These are phyloP conservation scores for Colletes latitarsis DNA, from an alignment of 1,140 invertebrate species.

Conservation along the genomic window DNA sequence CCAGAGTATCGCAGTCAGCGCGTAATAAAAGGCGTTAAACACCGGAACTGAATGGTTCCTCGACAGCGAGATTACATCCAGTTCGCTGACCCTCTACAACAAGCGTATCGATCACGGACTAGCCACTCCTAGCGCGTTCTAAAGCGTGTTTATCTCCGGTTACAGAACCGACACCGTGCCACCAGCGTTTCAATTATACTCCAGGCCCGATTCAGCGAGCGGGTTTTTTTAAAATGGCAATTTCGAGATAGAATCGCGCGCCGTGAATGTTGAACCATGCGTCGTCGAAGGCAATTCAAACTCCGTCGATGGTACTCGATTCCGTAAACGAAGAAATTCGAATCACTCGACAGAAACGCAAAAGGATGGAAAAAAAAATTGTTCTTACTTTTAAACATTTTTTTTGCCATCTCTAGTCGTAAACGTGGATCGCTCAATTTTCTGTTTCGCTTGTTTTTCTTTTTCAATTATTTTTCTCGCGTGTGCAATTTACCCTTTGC, in stretches of 20 bases:
- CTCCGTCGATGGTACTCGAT: too few species aligned
- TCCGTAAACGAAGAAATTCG: too few species aligned
- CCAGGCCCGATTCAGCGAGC: not conserved
- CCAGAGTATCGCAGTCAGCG: not conserved
- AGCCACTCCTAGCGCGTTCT: constrained; percentile 31
- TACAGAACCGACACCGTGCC: not conserved
- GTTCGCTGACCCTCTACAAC: constrained; percentile 34
- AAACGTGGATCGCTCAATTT: too few species aligned
- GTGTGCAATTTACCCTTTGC: too few species aligned
- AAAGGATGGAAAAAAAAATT: too few species aligned
- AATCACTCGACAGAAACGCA: too few species aligned
- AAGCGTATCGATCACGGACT: constrained; percentile 26
- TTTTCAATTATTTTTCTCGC: too few species aligned
- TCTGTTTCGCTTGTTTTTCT: too few species aligned
- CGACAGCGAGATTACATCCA: constrained; percentile 33
- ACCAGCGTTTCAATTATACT: constrained; percentile 14
- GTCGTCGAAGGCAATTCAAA: not conserved
- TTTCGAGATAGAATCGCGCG: not conserved
- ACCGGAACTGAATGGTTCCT: constrained; percentile 27
- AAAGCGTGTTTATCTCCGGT: constrained; percentile 26
- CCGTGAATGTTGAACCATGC: not conserved
- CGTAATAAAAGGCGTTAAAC: constrained; percentile 18
- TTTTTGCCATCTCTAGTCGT: too few species aligned
- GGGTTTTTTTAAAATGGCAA: not conserved
- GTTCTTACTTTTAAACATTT: too few species aligned